Base-by-base conservation (phyloP, 2,888 invertebrate genomes). In the Vanessa cardui region DNA sequence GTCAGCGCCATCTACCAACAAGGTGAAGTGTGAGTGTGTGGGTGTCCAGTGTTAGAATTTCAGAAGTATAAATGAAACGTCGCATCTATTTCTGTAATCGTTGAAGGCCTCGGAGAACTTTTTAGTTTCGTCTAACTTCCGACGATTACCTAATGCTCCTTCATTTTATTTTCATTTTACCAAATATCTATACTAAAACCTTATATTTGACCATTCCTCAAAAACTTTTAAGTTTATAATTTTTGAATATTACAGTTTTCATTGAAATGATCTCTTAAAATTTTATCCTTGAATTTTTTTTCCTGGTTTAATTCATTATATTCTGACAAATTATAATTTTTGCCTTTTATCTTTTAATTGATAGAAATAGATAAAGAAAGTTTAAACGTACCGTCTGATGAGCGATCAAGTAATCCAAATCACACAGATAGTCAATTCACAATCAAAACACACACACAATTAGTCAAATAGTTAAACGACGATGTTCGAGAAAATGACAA, bases 1-100 rank as follows among this genome's bases (percentile, higher is more conserved):
- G 85, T 88, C 88, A 91, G 88, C 91, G 90, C 92, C 92, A 91
- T 88, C 90, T 90, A 83, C 80, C 75, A 76, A 81, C 90, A 91
- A 92, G 90, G 91, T 90, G 90, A 92, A 87, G 82, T 70, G 74
- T 73, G 71, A 39, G 4, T 75, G 86, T 83, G 90, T 90, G 87
- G 90, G 91, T 87, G 90, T 87, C 84, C 83, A 83, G 84, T 85
- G 86, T 88, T 87, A 85, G 86, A 86, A 87, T 85, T 90, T 89
- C 90, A 85, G 83, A 83, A 87, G 88, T 88, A 86, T 88, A 89
- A 88, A 89, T 87, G 89, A 89, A 89, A 88, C 87, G 87, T 88
- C 87, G 83, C 84, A 69, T 83, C 90, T 92, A 92, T 92, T 92
- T 91, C 82, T 83, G 90, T 88, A 86, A 78, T 78, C 71, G 74